Evolutionary conservation across 2,888 invertebrate genomes (phyloP).

Genomic region (Agriopis leucophaearia): DNA sequence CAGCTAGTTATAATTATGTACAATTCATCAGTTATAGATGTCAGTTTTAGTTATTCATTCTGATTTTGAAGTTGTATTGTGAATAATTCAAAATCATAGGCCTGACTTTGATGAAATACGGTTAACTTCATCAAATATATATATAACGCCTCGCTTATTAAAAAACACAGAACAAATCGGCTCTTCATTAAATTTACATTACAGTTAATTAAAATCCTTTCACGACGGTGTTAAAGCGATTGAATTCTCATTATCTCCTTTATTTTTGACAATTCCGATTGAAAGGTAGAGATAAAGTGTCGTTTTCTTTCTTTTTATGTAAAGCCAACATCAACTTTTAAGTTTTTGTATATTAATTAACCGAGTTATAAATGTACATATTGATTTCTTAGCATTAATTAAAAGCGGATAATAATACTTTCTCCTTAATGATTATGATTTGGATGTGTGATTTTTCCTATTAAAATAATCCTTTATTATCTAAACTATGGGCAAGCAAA

Average conservation of each 20-base stretch:
- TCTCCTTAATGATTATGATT: too few species aligned
- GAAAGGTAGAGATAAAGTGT: slow-evolving; percentile 11
- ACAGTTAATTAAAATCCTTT: slow-evolving; percentile 31
- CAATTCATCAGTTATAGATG: too few species aligned
- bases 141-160: slow-evolving; percentile 2
- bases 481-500: too few species aligned
- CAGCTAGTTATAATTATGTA: too few species aligned
- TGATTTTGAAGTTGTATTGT: background rate
- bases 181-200: slow-evolving; percentile 27
- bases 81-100: background rate
- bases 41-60: too few species aligned
- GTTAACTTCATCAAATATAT: background rate
- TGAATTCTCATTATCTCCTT: slow-evolving; percentile 28
- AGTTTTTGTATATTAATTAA: slow-evolving; percentile 1
- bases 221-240: slow-evolving; percentile 21
- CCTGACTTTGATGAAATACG: background rate
- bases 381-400: background rate
- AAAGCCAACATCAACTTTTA: background rate
- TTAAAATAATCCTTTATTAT: too few species aligned
- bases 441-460: too few species aligned
- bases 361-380: background rate
- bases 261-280: slow-evolving; percentile 22
- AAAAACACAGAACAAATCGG: slow-evolving; percentile 13
- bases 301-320: slow-evolving; percentile 12
- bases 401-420: too few species aligned